These are phyloP conservation scores for Myotis daubentonii DNA, from an alignment of 2,797 vertebrate species.

Conservation along the genomic window DNA sequence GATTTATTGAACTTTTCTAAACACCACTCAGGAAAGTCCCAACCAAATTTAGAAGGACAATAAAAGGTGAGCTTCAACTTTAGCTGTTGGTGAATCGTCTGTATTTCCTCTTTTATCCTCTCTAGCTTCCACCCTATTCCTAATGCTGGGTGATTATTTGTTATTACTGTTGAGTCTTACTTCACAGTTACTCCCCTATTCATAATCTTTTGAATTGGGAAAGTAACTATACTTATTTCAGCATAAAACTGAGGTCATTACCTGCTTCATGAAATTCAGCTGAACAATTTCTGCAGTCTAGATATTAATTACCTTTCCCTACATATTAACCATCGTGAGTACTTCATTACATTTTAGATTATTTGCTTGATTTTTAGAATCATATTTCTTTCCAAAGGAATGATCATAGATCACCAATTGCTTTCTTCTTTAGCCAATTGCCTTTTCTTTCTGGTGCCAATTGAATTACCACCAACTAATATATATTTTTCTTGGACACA, in stretches of 20 bases:
- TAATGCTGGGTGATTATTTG: not conserved
- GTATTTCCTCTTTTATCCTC: not conserved
- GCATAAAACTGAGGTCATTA: constrained; percentile 61
- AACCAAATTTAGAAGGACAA: not conserved
- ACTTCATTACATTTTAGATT: not conserved
- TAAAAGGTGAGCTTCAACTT: not conserved
- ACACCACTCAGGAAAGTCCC: not conserved
- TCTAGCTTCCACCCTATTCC: not conserved
- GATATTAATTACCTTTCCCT: constrained; percentile 57
- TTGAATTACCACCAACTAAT: not conserved
- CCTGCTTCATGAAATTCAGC: constrained; percentile 40
- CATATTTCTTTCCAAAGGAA: not conserved
- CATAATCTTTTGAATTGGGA: not conserved
- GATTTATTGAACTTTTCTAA: constrained; percentile 8
- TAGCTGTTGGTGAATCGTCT: not conserved
- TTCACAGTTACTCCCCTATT: not conserved
- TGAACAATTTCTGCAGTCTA: constrained; percentile 25
- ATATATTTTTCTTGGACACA: not conserved
- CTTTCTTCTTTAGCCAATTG: not conserved
- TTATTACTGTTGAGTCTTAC: constrained; percentile 5
- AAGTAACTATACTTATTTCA: constrained; percentile 63
- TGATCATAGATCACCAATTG: not conserved
- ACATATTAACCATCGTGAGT: not conserved
- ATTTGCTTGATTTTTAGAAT: constrained; percentile 28
- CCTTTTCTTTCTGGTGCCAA: not conserved